A percentile compares a stretch with the other conserved stretches of the same genome.
Evolutionary conservation across 1,140 invertebrate genomes (phyloP).

Genomic region (Apocrypta bakeri): DNA sequence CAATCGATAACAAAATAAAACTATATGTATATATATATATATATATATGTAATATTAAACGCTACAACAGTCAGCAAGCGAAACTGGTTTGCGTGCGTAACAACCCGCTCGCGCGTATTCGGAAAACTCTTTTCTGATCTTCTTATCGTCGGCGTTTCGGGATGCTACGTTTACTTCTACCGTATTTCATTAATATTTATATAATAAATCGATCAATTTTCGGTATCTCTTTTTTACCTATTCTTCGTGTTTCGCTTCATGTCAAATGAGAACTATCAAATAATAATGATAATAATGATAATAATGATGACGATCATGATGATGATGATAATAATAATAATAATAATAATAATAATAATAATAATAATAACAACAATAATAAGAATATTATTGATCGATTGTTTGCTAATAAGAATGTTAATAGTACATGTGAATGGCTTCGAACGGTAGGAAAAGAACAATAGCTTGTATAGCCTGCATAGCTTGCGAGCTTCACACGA

Average conservation of each 20-base stretch:
- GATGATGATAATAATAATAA: background rate
- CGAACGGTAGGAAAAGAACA: conserved; percentile 22
- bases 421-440: conserved; percentile 24
- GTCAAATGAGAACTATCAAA: too few relatives aligned
- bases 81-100: conserved; percentile 56
- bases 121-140: background rate
- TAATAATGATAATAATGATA: background rate
- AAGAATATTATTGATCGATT: background rate
- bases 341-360: background rate
- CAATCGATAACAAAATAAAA: conserved; percentile 72
- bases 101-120: background rate
- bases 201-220: conserved; percentile 36
- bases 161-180: conserved; percentile 35
- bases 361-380: background rate
- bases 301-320: background rate
- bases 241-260: background rate
- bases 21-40: too few relatives aligned
- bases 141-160: background rate
- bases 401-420: background rate
- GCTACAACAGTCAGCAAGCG: conserved; percentile 72
- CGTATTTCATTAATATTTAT: conserved; percentile 52
- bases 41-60: conserved; percentile 59
- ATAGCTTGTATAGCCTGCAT: background rate
- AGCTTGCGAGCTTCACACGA: background rate
- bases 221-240: background rate